A percentile compares a stretch with the other conserved stretches of the same genome.
Conservation (phyloP, 2,113 vertebrate species). For the Thomomys bottae region DNA sequence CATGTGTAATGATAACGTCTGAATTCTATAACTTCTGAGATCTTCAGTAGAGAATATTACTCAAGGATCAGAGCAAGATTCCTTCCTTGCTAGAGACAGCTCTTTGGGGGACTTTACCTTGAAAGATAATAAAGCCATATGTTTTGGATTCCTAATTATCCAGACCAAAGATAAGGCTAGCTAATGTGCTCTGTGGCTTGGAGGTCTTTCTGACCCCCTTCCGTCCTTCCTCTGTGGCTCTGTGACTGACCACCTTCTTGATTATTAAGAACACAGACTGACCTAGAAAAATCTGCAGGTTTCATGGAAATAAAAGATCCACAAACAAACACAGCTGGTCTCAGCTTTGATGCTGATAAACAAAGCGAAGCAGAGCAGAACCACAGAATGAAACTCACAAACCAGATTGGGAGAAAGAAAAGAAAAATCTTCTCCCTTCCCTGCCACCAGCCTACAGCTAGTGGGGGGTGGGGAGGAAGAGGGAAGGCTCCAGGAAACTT, state of each 20-base stretch:
- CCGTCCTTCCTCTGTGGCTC: conserved; percentile 55
- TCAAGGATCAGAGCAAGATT: conserved; percentile 38
- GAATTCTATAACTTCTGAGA: neutral
- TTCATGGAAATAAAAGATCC: conserved; percentile 75
- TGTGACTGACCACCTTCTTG: conserved; percentile 65
- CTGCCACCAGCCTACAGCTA: conserved; percentile 63
- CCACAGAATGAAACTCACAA: conserved; percentile 77
- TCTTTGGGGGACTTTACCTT: conserved; percentile 5
- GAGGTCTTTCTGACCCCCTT: conserved; percentile 44
- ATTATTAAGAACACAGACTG: conserved; percentile 73
- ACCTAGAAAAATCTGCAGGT: conserved; percentile 76
- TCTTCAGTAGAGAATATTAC: neutral
- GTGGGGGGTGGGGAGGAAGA: neutral
- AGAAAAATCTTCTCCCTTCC: conserved; percentile 52
- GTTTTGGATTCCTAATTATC: conserved; percentile 56
- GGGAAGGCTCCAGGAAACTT: conserved; percentile 55
- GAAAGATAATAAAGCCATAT: conserved; percentile 41
- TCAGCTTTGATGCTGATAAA: conserved; percentile 72
- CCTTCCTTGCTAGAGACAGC: conserved; percentile 8
- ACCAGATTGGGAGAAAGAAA: conserved; percentile 69
- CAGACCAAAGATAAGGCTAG: conserved; percentile 40
- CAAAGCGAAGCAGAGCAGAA: conserved; percentile 72
- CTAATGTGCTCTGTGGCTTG: conserved; percentile 57
- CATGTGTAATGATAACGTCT: no score
- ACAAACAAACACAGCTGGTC: conserved; percentile 76